These are phyloP conservation scores for Cynopterus brachyotis DNA, from an alignment of 2,113 vertebrate genomes.

Conservation along the genomic window DNA sequence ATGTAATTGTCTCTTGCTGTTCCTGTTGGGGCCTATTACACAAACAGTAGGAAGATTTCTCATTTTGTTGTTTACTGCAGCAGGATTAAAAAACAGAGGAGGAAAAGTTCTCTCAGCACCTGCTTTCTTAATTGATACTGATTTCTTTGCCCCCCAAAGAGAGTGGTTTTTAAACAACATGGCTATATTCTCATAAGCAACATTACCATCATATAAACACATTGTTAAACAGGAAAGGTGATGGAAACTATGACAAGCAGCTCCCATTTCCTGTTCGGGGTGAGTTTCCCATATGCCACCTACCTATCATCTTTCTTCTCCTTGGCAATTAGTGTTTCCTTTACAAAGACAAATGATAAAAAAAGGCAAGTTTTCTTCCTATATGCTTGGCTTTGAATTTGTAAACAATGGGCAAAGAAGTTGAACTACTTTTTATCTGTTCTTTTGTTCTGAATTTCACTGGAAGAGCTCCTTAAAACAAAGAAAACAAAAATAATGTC, in stretches of 20 bases:
- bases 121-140: slow-evolving; percentile 62
- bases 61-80: slow-evolving; percentile 44
- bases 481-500: neutral
- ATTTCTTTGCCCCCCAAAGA: slow-evolving; percentile 21
- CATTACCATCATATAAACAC: slow-evolving; percentile 33
- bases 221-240: slow-evolving; percentile 55
- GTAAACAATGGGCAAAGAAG: neutral
- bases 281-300: slow-evolving; percentile 30
- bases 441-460: slow-evolving; percentile 22
- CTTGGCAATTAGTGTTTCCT: neutral
- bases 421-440: neutral
- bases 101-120: neutral
- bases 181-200: slow-evolving; percentile 49
- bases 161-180: slow-evolving; percentile 60
- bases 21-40: slow-evolving; percentile 67
- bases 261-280: neutral
- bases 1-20: slow-evolving; percentile 41
- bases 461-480: neutral
- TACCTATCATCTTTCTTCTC: neutral
- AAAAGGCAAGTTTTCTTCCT: neutral
- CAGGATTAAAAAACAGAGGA: neutral
- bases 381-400: neutral
- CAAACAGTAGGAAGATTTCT: slow-evolving; percentile 64
- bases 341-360: neutral
- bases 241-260: neutral